A percentile compares a stretch with the other conserved stretches of the same genome.
Evolutionary conservation across 2,113 vertebrate genomes (phyloP).

Genomic region (Indicator indicator): DNA sequence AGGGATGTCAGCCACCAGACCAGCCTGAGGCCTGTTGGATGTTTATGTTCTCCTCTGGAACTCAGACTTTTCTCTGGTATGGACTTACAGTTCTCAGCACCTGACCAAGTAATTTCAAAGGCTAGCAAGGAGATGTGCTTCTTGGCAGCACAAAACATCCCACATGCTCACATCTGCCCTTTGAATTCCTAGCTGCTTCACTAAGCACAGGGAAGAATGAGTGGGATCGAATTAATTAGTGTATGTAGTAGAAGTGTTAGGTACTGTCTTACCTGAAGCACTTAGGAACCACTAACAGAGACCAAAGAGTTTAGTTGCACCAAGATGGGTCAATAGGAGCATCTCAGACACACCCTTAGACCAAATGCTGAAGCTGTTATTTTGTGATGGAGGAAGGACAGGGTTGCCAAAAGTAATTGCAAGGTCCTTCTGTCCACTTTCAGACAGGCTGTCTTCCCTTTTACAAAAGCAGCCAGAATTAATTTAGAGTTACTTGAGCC

Average conservation of each 20-base stretch:
- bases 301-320: background rate
- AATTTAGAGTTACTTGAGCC: background rate
- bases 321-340: background rate
- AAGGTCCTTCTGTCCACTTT: background rate
- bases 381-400: background rate
- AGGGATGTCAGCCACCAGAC: background rate
- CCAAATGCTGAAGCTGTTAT: accelerated
- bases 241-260: background rate
- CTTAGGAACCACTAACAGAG: background rate
- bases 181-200: background rate
- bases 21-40: background rate
- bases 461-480: background rate
- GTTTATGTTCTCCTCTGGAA: background rate
- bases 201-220: background rate
- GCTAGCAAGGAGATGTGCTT: background rate
- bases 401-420: background rate
- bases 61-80: background rate
- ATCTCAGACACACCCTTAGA: background rate
- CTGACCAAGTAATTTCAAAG: background rate
- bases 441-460: background rate
- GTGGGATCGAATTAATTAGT: background rate
- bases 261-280: background rate
- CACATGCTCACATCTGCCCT: background rate
- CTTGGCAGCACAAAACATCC: background rate
- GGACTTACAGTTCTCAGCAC: background rate